A percentile compares a stretch with the other conserved stretches of the same genome.
Conservation (phyloP, 2,888 invertebrate genomes). For the Monopis laevigella region DNA sequence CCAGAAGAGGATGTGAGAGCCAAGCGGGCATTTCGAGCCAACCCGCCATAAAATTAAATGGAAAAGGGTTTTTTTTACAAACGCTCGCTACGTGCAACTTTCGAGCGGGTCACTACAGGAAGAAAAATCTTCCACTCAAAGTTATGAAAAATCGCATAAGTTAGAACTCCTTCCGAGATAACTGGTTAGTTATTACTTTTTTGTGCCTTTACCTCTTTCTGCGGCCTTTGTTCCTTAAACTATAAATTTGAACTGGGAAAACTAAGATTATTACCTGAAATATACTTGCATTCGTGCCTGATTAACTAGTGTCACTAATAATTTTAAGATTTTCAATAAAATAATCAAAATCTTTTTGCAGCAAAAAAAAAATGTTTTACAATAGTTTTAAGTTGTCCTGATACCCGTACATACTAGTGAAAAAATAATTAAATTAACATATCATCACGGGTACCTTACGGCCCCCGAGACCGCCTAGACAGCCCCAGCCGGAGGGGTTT, state of each 20-base stretch:
- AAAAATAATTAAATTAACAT: no score
- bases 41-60: slow-evolving; percentile 51
- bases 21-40: slow-evolving; percentile 33
- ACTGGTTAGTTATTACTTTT: slow-evolving; percentile 32
- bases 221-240: slow-evolving; percentile 5
- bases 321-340: no score
- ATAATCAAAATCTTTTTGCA: no score
- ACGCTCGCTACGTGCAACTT: slow-evolving; percentile 33
- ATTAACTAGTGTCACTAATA: no score
- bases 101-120: slow-evolving; percentile 27
- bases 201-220: slow-evolving; percentile 8
- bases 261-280: slow-evolving; percentile 1
- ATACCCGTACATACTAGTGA: no score
- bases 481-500: no score
- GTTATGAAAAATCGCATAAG: slow-evolving; percentile 45
- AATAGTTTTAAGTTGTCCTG: no score
- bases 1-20: slow-evolving; percentile 25
- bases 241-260: slow-evolving; percentile 5
- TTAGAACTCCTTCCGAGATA: slow-evolving; percentile 37
- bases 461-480: no score
- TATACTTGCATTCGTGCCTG: no score
- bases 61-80: slow-evolving; percentile 29
- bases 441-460: no score
- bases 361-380: no score
- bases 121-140: slow-evolving; percentile 23